Conservation (phyloP, 2,888 invertebrate genomes). For the Liopterus haemorrhoidalis region DNA sequence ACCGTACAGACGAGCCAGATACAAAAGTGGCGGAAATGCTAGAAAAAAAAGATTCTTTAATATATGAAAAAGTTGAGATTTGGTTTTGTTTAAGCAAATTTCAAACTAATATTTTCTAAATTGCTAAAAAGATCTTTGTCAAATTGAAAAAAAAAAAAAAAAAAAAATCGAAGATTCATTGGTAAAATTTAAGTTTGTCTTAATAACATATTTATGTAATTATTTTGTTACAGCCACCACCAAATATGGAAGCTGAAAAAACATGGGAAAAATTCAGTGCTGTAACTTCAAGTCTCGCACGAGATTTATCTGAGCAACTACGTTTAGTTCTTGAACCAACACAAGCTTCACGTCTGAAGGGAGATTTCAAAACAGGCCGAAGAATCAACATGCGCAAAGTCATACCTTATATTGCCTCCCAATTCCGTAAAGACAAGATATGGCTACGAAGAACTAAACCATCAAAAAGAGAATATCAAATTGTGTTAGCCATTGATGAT, state of each 20-base stretch:
- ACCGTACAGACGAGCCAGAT: no score
- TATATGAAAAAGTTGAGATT: no score
- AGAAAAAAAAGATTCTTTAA: no score
- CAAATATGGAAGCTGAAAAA: conserved; percentile 46
- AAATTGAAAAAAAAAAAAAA: conserved; percentile 29
- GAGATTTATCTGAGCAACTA: conserved; percentile 88
- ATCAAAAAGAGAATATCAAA: conserved; percentile 92
- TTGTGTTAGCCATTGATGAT: conserved; percentile 94
- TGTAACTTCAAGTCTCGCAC: conserved; percentile 59
- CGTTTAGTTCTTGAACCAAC: conserved; percentile 93
- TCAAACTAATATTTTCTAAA: no score
- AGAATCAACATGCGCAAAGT: conserved; percentile 98
- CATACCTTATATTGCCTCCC: conserved; percentile 97
- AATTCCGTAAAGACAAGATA: conserved; percentile 98
- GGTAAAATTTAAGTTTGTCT: neutral
- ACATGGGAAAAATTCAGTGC: conserved; percentile 61
- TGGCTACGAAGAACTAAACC: conserved; percentile 96
- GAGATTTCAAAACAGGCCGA: conserved; percentile 94
- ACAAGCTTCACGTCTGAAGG: conserved; percentile 82
- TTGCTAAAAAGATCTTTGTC: no score
- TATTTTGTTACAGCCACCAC: conserved; percentile 37
- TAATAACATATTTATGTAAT: neutral
- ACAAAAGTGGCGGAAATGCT: no score
- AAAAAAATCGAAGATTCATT: neutral
- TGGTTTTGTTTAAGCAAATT: no score